Evolutionary conservation across 1,140 invertebrate species (phyloP).

Genomic region (Drosophila novamexicana): DNA sequence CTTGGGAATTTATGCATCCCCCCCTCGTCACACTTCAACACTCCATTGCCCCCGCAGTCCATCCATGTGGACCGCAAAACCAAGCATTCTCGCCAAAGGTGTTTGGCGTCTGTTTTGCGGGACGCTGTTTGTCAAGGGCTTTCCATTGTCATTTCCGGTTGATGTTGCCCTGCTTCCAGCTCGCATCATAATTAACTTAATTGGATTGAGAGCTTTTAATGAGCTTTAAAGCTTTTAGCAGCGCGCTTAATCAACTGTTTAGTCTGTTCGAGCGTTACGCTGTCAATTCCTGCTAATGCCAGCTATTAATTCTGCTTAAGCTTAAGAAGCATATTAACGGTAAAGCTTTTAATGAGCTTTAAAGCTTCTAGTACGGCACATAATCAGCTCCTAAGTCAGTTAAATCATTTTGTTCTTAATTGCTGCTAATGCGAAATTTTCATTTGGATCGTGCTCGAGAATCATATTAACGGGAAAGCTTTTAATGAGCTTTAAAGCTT

Average conservation of each 20-base stretch:
- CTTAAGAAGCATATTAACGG: background rate
- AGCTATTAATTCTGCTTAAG: background rate
- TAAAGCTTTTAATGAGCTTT: slow-evolving; percentile 3
- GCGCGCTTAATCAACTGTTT: too few species aligned
- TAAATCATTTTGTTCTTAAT: too few species aligned
- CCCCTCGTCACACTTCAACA: background rate
- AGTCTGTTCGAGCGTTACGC: too few species aligned
- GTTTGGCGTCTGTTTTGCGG: background rate
- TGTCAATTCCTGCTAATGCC: too few species aligned
- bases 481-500: slow-evolving; percentile 11
- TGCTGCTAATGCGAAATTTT: too few species aligned
- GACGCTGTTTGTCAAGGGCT: slow-evolving; percentile 25
- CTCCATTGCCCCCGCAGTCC: background rate
- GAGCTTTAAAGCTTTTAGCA: background rate
- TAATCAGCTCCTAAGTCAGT: background rate
- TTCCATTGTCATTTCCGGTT: slow-evolving; percentile 31
- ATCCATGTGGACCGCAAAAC: background rate
- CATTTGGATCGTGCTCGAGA: too few species aligned
- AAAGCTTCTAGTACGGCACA: background rate
- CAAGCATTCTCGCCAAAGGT: background rate
- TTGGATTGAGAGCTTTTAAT: slow-evolving; percentile 10
- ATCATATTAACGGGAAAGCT: background rate
- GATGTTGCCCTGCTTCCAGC: slow-evolving; percentile 3
- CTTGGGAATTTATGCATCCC: background rate
- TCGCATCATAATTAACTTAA: slow-evolving; percentile 14